Percentiles rank a stretch among this genome's conserved stretches.
phyloP scores from a whole-genome alignment of 2,113 vertebrate species.

The Lonchura striata region DNA sequence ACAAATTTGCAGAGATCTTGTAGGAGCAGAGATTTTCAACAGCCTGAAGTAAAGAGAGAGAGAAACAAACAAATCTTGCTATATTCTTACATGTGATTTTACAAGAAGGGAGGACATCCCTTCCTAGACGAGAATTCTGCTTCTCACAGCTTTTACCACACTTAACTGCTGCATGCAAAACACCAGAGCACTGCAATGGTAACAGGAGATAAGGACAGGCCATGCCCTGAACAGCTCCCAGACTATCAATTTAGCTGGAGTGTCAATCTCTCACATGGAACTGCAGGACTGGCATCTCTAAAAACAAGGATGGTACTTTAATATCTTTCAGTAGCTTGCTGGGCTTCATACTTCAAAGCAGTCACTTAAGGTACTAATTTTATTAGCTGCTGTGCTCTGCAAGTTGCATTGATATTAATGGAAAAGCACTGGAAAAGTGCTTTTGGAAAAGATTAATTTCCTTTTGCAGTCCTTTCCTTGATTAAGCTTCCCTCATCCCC shows the following conservation, averaged over 20 bases:
- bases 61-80: neutral
- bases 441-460: neutral
- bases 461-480: neutral
- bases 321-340: neutral
- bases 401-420: neutral
- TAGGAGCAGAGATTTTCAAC: conserved; percentile 99
- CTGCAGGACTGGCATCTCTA: neutral
- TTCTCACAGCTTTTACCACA: neutral
- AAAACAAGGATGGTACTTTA: neutral
- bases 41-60: conserved; percentile 78
- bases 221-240: neutral
- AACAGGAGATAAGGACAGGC: neutral
- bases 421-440: neutral
- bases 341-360: neutral
- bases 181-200: neutral
- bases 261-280: neutral
- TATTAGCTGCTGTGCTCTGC: neutral
- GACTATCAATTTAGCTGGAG: neutral
- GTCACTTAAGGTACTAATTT: neutral
- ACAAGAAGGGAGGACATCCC: neutral
- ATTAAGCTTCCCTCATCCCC: neutral
- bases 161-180: neutral
- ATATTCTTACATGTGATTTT: neutral
- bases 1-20: conserved; percentile 98
- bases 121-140: neutral